Conservation (phyloP, 1,140 invertebrate genomes). For the Saxidomus purpurata region DNA sequence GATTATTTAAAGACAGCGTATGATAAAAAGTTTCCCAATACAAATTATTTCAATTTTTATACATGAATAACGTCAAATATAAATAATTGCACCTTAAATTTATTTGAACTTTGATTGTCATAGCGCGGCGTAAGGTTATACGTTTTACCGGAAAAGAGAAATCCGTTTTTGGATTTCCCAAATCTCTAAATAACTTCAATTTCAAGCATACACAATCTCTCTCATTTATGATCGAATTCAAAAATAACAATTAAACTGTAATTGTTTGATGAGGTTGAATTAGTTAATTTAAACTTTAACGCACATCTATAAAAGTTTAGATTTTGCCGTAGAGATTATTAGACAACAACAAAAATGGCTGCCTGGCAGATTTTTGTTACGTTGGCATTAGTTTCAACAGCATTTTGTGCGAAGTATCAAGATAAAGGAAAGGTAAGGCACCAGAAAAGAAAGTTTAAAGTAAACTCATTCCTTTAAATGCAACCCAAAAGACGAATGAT, state of each 20-base stretch:
- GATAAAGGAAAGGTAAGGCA: slow-evolving; percentile 78
- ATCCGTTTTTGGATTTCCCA: slow-evolving; percentile 60
- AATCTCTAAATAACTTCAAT: slow-evolving; percentile 23
- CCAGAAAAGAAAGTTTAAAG: not conserved
- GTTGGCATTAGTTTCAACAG: slow-evolving; percentile 71
- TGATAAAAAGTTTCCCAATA: not conserved
- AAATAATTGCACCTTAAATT: not conserved
- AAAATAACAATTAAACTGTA: too few species aligned
- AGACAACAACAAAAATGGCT: slow-evolving; percentile 74
- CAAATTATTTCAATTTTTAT: not conserved
- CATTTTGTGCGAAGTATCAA: slow-evolving; percentile 72
- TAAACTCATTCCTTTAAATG: not conserved
- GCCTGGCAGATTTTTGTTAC: slow-evolving; percentile 69
- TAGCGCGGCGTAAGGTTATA: slow-evolving; percentile 62
- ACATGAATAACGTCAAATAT: too few species aligned
- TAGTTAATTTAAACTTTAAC: too few species aligned
- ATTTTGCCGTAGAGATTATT: slow-evolving; percentile 38
- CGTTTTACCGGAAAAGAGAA: slow-evolving; percentile 66
- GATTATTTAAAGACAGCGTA: not conserved
- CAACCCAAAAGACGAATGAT: not conserved
- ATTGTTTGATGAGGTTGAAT: too few species aligned
- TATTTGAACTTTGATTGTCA: not conserved
- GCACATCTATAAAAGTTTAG: too few species aligned
- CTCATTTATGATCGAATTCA: too few species aligned
- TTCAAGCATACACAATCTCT: too few species aligned